Evolutionary conservation across 1,140 invertebrate genomes (phyloP).

Genomic region (Heliconius hewitsoni): DNA sequence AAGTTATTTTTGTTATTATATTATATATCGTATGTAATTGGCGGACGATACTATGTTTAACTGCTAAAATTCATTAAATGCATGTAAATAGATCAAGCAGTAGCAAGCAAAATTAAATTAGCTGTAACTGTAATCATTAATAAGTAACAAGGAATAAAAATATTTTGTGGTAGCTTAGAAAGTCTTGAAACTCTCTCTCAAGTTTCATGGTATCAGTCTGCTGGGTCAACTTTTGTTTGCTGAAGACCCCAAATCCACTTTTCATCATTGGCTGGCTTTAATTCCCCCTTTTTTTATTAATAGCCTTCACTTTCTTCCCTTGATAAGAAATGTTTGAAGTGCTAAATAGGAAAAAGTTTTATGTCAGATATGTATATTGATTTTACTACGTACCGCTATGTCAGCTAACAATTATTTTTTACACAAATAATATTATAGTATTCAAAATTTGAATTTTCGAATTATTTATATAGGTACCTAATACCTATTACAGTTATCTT

Average conservation of each 20-base stretch:
- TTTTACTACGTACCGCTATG: neutral
- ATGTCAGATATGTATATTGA: neutral
- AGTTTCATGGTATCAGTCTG: neutral
- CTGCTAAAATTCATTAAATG: neutral
- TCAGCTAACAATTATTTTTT: neutral
- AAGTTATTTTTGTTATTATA: neutral
- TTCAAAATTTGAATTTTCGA: neutral
- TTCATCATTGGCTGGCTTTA: neutral
- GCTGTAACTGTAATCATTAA: neutral
- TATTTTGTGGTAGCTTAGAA: neutral
- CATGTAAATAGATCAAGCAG: neutral
- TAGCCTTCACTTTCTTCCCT: neutral
- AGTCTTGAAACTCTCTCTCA: neutral
- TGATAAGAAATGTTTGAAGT: neutral
- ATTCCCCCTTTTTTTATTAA: neutral
- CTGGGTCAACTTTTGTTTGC: neutral
- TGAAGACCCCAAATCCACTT: neutral
- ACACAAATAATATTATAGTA: neutral
- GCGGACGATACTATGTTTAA: neutral
- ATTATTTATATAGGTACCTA: neutral
- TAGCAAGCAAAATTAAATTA: slow-evolving; percentile 3
- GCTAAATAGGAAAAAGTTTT: slow-evolving; percentile 1
- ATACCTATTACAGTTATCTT: neutral
- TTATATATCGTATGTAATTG: neutral
- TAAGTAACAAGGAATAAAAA: neutral